Conservation (phyloP, 2,797 vertebrate species). For the Masticophis lateralis region DNA sequence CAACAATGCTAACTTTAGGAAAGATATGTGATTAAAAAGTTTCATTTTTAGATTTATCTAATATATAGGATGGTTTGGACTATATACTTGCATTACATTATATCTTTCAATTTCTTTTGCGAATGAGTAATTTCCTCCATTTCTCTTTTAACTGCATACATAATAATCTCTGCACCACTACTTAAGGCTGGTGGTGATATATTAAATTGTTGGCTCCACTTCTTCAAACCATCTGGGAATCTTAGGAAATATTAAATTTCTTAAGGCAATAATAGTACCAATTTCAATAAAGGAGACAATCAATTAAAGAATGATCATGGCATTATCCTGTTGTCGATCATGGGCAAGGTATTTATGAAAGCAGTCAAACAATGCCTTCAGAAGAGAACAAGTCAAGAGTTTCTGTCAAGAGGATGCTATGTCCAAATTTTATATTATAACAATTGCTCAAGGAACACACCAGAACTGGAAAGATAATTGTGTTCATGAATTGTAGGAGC, state of each 20-base stretch:
- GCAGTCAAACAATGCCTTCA: background rate
- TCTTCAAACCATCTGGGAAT: background rate
- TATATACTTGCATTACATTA: background rate
- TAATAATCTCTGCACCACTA: background rate
- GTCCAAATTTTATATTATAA: background rate
- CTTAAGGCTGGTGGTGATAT: background rate
- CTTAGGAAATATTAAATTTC: background rate
- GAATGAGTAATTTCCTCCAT: background rate
- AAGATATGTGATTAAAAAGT: background rate
- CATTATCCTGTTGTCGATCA: background rate
- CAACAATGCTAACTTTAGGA: background rate
- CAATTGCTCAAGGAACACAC: background rate
- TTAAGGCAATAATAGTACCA: background rate
- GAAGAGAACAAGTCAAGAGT: background rate
- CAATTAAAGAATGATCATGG: background rate
- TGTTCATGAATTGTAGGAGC: background rate
- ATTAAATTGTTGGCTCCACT: background rate
- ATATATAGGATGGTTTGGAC: background rate
- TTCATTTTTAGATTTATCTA: background rate
- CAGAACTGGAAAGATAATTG: background rate
- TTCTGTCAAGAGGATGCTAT: background rate
- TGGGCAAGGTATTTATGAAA: background rate
- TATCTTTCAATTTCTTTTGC: background rate
- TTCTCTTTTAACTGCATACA: background rate
- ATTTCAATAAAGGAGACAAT: background rate